These are phyloP conservation scores for Regulus satrapa DNA, from an alignment of 2,113 vertebrate genomes.

Conservation along the genomic window DNA sequence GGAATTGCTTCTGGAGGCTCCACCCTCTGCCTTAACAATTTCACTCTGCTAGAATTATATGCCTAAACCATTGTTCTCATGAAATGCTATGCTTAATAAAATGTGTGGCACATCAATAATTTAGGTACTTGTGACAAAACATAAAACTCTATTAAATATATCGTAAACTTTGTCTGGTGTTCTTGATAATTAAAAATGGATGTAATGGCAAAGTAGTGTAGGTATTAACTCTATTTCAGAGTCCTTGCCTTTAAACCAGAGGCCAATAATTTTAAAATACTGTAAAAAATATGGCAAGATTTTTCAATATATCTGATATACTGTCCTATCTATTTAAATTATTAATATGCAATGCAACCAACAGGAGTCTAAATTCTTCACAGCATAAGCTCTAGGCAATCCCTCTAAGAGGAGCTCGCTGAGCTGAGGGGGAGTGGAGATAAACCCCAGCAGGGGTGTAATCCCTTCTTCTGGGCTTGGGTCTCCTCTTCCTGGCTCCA, in stretches of 20 bases:
- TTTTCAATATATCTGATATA: slow-evolving; percentile 31
- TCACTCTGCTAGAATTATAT: neutral
- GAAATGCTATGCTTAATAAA: slow-evolving; percentile 43
- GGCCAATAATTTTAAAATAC: slow-evolving; percentile 9
- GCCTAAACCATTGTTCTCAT: neutral
- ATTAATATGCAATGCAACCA: slow-evolving; percentile 20
- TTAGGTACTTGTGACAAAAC: slow-evolving; percentile 15
- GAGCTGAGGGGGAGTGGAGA: neutral
- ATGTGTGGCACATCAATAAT: neutral
- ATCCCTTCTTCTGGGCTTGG: neutral
- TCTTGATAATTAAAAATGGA: slow-evolving; percentile 51
- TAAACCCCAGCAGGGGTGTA: neutral
- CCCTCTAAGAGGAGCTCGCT: neutral
- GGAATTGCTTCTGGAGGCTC: neutral
- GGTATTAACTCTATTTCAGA: neutral
- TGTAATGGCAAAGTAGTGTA: neutral
- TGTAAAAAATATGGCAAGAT: neutral
- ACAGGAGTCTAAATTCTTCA: neutral
- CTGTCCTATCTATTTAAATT: slow-evolving; percentile 16
- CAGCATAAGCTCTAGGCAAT: neutral
- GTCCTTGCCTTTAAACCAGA: slow-evolving; percentile 1
- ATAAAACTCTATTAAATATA: slow-evolving; percentile 11
- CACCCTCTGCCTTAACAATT: neutral
- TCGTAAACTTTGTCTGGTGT: neutral
- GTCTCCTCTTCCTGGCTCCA: neutral